phyloP scores from a whole-genome alignment of 2,113 vertebrate genomes.

The Gobio gobio region DNA sequence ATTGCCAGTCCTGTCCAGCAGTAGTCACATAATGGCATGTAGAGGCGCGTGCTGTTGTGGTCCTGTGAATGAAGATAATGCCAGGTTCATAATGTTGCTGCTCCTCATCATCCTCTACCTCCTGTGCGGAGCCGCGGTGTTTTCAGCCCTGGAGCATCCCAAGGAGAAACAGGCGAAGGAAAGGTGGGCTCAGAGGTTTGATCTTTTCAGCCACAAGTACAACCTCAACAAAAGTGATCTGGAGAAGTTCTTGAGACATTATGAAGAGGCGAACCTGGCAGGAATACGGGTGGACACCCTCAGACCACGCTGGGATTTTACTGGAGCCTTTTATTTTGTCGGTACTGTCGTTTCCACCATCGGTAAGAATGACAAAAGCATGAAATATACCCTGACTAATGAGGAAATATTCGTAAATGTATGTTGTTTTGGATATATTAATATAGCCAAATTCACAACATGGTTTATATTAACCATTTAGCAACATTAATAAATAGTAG shows the following conservation, averaged over 20 bases:
- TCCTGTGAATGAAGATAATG: slow-evolving; percentile 89
- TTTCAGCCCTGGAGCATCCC: slow-evolving; percentile 92
- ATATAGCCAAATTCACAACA: background rate
- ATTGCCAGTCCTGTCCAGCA: slow-evolving; percentile 22
- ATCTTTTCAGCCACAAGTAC: slow-evolving; percentile 86
- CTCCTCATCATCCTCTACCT: slow-evolving; percentile 87
- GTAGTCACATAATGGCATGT: slow-evolving; percentile 83
- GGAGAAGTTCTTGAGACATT: slow-evolving; percentile 84
- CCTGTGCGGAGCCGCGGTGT: slow-evolving; percentile 91
- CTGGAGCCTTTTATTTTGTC: slow-evolving; percentile 95
- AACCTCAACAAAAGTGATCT: slow-evolving; percentile 87
- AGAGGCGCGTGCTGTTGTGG: slow-evolving; percentile 79
- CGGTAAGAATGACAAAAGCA: slow-evolving; percentile 76
- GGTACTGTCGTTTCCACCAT: slow-evolving; percentile 97
- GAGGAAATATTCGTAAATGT: background rate
- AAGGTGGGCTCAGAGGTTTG: slow-evolving; percentile 86
- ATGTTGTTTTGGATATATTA: background rate
- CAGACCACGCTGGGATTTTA: slow-evolving; percentile 93
- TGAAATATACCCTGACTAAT: background rate
- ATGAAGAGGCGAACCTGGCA: slow-evolving; percentile 87
- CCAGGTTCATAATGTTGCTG: slow-evolving; percentile 89
- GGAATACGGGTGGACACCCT: slow-evolving; percentile 87
- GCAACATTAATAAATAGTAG: background rate
- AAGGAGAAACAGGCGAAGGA: slow-evolving; percentile 86
- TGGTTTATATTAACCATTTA: background rate